Conservation (phyloP, 1,140 invertebrate genomes). For the Drosophila auraria region DNA sequence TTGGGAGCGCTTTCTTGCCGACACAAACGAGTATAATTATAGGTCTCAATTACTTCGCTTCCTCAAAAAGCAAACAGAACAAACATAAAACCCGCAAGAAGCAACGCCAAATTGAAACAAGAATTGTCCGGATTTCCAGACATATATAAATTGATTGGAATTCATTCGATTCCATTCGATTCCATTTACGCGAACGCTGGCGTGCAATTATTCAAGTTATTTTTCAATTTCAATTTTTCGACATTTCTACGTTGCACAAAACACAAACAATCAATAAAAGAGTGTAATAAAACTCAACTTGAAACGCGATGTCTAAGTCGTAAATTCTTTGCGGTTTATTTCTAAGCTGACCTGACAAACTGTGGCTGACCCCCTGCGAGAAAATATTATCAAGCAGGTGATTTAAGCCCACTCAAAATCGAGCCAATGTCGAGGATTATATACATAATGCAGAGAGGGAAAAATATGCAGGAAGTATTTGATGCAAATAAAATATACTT, state of each 20-base stretch:
- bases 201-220: slow-evolving; percentile 69
- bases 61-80: slow-evolving; percentile 48
- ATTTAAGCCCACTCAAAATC: slow-evolving; percentile 23
- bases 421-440: slow-evolving; percentile 36
- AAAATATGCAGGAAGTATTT: not conserved
- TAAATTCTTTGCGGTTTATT: slow-evolving; percentile 25
- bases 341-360: slow-evolving; percentile 8
- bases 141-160: slow-evolving; percentile 53
- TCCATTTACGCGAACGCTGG: slow-evolving; percentile 28
- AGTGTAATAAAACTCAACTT: slow-evolving; percentile 21
- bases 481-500: not conserved
- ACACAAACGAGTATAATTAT: slow-evolving; percentile 60
- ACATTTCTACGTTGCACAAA: slow-evolving; percentile 24
- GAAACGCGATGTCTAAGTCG: slow-evolving; percentile 11
- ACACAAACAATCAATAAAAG: slow-evolving; percentile 44
- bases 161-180: slow-evolving; percentile 26
- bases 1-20: slow-evolving; percentile 21
- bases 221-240: slow-evolving; percentile 33
- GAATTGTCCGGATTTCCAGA: slow-evolving; percentile 43
- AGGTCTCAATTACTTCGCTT: slow-evolving; percentile 71
- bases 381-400: slow-evolving; percentile 6
- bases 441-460: slow-evolving; percentile 2
- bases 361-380: slow-evolving; percentile 22
- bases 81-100: slow-evolving; percentile 24
- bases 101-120: slow-evolving; percentile 44